These are phyloP conservation scores for Xestia ashworthii DNA, from an alignment of 2,888 invertebrate species.

Conservation along the genomic window DNA sequence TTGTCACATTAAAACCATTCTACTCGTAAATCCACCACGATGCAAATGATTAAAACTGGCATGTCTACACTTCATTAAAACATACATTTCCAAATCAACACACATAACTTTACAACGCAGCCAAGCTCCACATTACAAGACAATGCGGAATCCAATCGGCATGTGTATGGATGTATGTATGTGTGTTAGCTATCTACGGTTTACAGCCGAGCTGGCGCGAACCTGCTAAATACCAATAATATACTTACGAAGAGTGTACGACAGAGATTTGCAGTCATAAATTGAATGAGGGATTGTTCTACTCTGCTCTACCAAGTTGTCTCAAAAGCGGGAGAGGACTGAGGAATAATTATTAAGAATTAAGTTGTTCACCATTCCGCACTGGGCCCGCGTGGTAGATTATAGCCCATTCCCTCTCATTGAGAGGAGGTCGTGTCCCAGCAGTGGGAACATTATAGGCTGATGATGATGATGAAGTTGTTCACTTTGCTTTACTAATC, in stretches of 20 bases:
- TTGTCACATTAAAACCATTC: too few species aligned
- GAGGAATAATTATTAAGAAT: not conserved
- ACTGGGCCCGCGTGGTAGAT: too few species aligned
- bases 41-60: not conserved
- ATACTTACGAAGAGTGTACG: constrained; percentile 83
- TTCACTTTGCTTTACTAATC: too few species aligned
- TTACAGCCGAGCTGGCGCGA: constrained; percentile 82
- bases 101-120: constrained; percentile 21
- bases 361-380: too few species aligned
- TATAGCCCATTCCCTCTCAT: too few species aligned
- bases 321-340: not conserved
- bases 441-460: too few species aligned
- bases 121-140: constrained; percentile 58
- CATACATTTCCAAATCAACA: not conserved
- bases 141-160: constrained; percentile 73
- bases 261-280: constrained; percentile 83
- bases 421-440: too few species aligned
- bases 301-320: not conserved
- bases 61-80: not conserved
- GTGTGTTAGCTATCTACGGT: constrained; percentile 81
- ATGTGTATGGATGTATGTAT: constrained; percentile 77
- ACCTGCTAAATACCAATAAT: constrained; percentile 85
- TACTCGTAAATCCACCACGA: not conserved
- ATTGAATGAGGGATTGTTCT: constrained; percentile 76
- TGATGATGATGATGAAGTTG: too few species aligned